A percentile compares a stretch with the other conserved stretches of the same genome.
phyloP scores from a whole-genome alignment of 1,140 invertebrate genomes.

The Phortica variegata region DNA sequence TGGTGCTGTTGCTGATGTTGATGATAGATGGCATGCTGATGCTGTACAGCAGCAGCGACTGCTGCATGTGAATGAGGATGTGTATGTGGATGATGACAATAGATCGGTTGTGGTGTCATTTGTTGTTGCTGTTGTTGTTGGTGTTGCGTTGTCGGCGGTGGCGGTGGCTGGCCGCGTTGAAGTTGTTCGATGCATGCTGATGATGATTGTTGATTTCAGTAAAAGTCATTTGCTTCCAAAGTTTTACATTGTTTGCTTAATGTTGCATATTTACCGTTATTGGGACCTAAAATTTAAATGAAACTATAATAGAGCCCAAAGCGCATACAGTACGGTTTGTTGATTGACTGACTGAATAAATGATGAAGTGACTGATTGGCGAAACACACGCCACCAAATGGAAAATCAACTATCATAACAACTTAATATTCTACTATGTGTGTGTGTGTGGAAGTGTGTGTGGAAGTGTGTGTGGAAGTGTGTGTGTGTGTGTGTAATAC shows the following conservation, averaged over 20 bases:
- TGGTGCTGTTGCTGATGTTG: slow-evolving; percentile 49
- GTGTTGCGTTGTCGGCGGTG: slow-evolving; percentile 20
- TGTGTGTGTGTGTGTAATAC: slow-evolving; percentile 6
- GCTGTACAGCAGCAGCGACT: slow-evolving; percentile 49
- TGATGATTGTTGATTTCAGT: slow-evolving; percentile 83
- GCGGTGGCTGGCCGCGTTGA: slow-evolving; percentile 32
- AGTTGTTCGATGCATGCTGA: slow-evolving; percentile 57
- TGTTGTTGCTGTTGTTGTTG: slow-evolving; percentile 40
- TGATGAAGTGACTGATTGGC: too few relatives aligned
- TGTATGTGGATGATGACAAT: slow-evolving; percentile 52
- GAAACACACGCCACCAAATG: too few relatives aligned
- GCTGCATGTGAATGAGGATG: slow-evolving; percentile 53
- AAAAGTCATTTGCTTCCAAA: slow-evolving; percentile 88
- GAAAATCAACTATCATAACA: not conserved
- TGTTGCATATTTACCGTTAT: slow-evolving; percentile 85
- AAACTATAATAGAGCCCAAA: slow-evolving; percentile 23
- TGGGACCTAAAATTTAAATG: slow-evolving; percentile 59
- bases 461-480: slow-evolving; percentile 3
- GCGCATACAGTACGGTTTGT: not conserved
- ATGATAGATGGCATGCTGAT: slow-evolving; percentile 53
- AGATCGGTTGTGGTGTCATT: slow-evolving; percentile 54
- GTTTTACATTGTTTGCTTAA: slow-evolving; percentile 94
- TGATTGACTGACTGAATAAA: too few relatives aligned
- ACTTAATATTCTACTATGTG: not conserved
- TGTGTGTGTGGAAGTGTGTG: not conserved